Evolutionary conservation across 1,140 invertebrate genomes (phyloP), one percentile per base, ranked within the genome.

Genomic region (Penaeus indicus): DNA sequence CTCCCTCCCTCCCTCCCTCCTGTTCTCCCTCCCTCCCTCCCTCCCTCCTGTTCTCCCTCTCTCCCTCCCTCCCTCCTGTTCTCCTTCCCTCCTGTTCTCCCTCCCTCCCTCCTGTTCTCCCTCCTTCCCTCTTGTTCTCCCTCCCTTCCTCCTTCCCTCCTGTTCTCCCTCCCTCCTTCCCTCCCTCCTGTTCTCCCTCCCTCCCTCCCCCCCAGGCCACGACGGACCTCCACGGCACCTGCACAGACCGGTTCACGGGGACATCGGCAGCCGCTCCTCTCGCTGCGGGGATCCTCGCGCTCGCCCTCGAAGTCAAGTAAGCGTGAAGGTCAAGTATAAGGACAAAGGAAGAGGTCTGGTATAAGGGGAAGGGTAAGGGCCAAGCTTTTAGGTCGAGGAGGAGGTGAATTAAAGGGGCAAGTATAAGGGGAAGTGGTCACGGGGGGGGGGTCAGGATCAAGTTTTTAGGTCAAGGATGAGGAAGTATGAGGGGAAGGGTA

Each of bases 181-280:
- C 25, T 22, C n/a, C 42, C 32, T 75, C n/a, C 47, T 32, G 16
- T 16, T 1, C n/a, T n/a, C 22, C 22, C 27, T 21, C 38, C 38
- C 42, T 32, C 27, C 69, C 22, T 19, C 38, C 38, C 1, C 32
- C 38, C 3, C 84, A 91, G 90, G 88, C 95, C 10, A 97, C 96
- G 1, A 97, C 96, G 3, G 96, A 97, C 93, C 93, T 96, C 60
- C 94, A 95, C 88, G 96, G 97, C 91, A 94, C 94, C 72, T 97
- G 97, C 92, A 97, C 97, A 0, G 95, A 95, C 32, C 94, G 94
- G 72, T 96, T 97, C 92, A 96, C 96, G 0, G 97, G 97, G 62
- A 97, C 97, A 16, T 97, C 97, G 0, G 97, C 97, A 11, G 96
- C 96, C 5, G 96, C 97, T 18, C 97, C 97, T 84, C 93, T 98